These are phyloP conservation scores for Lamellibrachia luymesi DNA, from an alignment of 1,140 invertebrate species.

Conservation along the genomic window DNA sequence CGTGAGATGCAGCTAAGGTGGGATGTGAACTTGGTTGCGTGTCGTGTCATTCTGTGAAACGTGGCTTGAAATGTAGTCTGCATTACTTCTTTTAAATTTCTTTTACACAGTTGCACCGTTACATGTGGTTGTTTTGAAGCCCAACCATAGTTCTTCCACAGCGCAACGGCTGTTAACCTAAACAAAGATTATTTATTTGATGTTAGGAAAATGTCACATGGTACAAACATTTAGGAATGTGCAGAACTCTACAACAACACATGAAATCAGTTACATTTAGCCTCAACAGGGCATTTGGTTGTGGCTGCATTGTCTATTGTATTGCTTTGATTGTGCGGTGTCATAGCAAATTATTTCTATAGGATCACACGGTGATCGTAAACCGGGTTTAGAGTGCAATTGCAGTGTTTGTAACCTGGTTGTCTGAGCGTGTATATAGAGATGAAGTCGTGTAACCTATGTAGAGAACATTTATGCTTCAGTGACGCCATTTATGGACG, in stretches of 20 bases:
- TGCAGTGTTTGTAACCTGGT: neutral
- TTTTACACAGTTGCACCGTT: too few relatives aligned
- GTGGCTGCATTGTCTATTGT: neutral
- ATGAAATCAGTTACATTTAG: neutral
- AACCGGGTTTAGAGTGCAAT: neutral
- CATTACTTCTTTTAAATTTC: too few relatives aligned
- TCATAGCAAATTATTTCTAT: neutral
- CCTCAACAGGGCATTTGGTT: neutral
- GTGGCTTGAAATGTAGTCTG: too few relatives aligned
- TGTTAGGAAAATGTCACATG: neutral
- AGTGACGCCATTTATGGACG: neutral
- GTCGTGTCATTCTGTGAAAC: too few relatives aligned
- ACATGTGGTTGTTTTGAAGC: too few relatives aligned
- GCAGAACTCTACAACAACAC: neutral
- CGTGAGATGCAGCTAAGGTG: too few relatives aligned
- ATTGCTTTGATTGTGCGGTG: neutral
- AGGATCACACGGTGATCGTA: neutral
- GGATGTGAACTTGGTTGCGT: too few relatives aligned
- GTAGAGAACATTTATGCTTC: neutral
- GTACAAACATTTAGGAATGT: neutral
- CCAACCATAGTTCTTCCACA: too few relatives aligned
- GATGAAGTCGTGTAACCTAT: neutral
- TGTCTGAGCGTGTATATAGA: neutral
- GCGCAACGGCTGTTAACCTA: neutral
- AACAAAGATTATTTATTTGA: neutral